Conservation (phyloP, 35 echinoderm and acorn worm species). For the Acanthaster planci region DNA sequence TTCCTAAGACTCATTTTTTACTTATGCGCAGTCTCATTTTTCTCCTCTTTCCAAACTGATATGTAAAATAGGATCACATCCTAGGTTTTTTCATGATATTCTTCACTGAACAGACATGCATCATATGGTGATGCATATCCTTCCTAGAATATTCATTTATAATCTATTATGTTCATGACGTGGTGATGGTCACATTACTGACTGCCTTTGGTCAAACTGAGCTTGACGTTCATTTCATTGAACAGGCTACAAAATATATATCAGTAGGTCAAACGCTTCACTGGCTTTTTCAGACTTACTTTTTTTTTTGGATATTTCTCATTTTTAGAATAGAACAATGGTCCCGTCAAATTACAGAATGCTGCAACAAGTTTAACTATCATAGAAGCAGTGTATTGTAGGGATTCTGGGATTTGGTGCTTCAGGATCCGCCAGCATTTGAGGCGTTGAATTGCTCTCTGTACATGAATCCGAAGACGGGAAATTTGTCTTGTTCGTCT, state of each 20-base stretch:
- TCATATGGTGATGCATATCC: neutral
- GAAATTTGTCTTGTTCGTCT: slow-evolving; percentile 39
- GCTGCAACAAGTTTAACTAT: slow-evolving; percentile 35
- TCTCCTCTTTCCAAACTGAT: too few species aligned
- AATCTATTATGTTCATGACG: neutral
- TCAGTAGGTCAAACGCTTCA: neutral
- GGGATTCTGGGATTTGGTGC: slow-evolving; percentile 30
- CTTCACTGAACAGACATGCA: neutral
- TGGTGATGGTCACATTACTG: too few species aligned
- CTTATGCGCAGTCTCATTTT: too few species aligned
- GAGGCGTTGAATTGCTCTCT: slow-evolving; percentile 28
- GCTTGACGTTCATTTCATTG: too few species aligned
- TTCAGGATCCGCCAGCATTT: slow-evolving; percentile 39
- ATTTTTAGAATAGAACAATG: slow-evolving; percentile 25
- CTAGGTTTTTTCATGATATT: neutral
- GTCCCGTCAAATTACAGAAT: slow-evolving; percentile 32
- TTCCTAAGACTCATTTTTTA: neutral
- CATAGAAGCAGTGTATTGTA: slow-evolving; percentile 11
- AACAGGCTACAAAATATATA: neutral
- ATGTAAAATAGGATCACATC: too few species aligned
- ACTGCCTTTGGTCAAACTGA: neutral
- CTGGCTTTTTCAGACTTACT: neutral
- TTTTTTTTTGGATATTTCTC: neutral
- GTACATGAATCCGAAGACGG: slow-evolving; percentile 43
- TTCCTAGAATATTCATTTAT: neutral